Conservation (phyloP, 2,888 invertebrate species). For the Allacma fusca region DNA sequence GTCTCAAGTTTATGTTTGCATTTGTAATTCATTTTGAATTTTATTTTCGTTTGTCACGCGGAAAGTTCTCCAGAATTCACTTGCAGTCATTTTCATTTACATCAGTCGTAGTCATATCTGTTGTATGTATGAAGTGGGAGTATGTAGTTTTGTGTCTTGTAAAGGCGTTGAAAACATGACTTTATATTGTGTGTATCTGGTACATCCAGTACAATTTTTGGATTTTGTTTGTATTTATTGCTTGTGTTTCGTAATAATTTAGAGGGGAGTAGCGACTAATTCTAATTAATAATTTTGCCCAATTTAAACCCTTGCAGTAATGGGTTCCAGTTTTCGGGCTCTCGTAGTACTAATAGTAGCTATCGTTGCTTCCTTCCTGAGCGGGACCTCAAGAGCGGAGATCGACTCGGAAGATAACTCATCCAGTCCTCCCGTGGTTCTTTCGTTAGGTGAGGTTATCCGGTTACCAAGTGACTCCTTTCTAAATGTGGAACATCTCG, state of each 20-base stretch:
- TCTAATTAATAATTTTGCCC: background rate
- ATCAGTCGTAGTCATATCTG: no score
- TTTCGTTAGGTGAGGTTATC: background rate
- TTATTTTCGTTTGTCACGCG: background rate
- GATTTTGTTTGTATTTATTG: no score
- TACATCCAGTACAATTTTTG: no score
- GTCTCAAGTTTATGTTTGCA: conserved; percentile 2
- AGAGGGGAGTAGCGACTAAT: background rate
- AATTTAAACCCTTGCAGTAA: background rate
- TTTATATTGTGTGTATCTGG: no score
- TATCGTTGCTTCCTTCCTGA: background rate
- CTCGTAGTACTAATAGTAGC: background rate
- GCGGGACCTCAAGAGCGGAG: background rate
- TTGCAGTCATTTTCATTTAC: no score
- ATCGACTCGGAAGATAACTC: background rate
- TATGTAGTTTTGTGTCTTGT: no score
- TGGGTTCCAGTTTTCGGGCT: conserved; percentile 20
- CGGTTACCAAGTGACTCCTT: background rate
- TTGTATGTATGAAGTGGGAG: no score
- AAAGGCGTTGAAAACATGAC: no score
- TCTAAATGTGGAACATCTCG: background rate
- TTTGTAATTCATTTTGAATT: conserved; percentile 3
- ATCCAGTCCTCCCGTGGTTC: background rate
- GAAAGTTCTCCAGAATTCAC: no score
- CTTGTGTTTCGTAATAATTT: background rate